Percentiles rank a stretch among this genome's conserved stretches.
Evolutionary conservation across 2,888 invertebrate genomes (phyloP).

Genomic region (Rhorus exstirpatorius): DNA sequence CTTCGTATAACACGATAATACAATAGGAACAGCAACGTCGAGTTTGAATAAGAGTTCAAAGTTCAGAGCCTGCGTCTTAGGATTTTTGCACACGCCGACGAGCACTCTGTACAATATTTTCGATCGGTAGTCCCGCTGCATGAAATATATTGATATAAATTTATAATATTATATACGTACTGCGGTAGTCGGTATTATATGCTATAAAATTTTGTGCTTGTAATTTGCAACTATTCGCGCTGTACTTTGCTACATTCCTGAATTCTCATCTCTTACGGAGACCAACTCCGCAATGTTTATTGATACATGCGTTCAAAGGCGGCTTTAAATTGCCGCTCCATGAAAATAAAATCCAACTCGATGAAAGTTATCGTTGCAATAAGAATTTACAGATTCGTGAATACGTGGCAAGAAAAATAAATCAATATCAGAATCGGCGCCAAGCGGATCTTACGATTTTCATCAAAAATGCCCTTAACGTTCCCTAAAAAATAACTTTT

Average conservation of each 20-base stretch:
- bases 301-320: slow-evolving; percentile 19
- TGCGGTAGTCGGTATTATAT: slow-evolving; percentile 40
- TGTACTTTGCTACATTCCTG: slow-evolving; percentile 48
- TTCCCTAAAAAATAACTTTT: slow-evolving; percentile 42
- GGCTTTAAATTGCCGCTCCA: slow-evolving; percentile 36
- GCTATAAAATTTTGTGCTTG: slow-evolving; percentile 30
- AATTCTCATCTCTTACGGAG: slow-evolving; percentile 39
- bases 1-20: slow-evolving; percentile 67
- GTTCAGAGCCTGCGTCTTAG: slow-evolving; percentile 40
- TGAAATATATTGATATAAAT: slow-evolving; percentile 63
- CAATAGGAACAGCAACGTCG: slow-evolving; percentile 75
- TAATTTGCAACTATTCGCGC: slow-evolving; percentile 54
- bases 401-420: slow-evolving; percentile 15
- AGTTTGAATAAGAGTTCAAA: slow-evolving; percentile 55
- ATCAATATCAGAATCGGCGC: neutral
- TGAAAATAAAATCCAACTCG: slow-evolving; percentile 36
- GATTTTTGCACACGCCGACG: slow-evolving; percentile 35
- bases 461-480: slow-evolving; percentile 1
- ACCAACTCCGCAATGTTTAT: slow-evolving; percentile 39
- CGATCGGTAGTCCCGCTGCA: slow-evolving; percentile 45
- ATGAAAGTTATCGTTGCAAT: slow-evolving; percentile 27
- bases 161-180: slow-evolving; percentile 42
- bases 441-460: neutral
- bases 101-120: slow-evolving; percentile 48
- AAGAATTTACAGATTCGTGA: slow-evolving; percentile 27